Base-by-base conservation (phyloP, 2,888 invertebrate genomes). In the Thera obeliscata region DNA sequence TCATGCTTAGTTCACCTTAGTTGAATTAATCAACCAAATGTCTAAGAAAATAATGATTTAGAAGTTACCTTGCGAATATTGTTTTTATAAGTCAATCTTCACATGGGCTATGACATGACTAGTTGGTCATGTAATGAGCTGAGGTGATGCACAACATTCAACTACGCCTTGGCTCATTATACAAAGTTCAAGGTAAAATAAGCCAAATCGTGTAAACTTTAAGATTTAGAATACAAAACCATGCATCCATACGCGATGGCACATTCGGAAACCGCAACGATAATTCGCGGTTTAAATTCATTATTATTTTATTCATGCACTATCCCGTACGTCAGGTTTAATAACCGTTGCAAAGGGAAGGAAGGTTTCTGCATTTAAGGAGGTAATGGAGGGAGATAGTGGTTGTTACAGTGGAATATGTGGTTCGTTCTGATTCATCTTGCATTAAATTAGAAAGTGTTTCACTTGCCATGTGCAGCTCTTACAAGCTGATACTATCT, bases 221-320 rank as follows among this genome's bases (percentile, higher is more conserved):
- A 64, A 61, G 48, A 50, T 62, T 62, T 54, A 48, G 11, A 61
- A 33, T 46, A 35, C 8, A 56, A 56, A 60, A 64, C 59, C 56
- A 52, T 64, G 50, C 64, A 57, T 58, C 55, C 86, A 88, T 85
- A 84, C 81, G 78, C 80, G 80, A 78, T 75, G 78, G 79, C 81
- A 82, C 81, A 82, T 86, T 85, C 86, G 85, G 85, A 85, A 83
- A 86, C 80, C 79, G 81, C 79, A 74, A 80, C 78, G 81, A 64
- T 65, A 69, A 83, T 85, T 81, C 82, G 79, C 74, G 75, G 78
- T 76, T 78, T 83, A 87, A 86, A 90, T 90, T 88, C 86, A 90
- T 90, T 88, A 89, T 87, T 85, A 90, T 90, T 90, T 88, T 90
- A 91, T 91, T 90, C 89, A 89, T 87, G 82, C 82, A 81, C 70